Evolutionary conservation across 2,113 vertebrate genomes (phyloP).

Genomic region (Xenopus laevis): DNA sequence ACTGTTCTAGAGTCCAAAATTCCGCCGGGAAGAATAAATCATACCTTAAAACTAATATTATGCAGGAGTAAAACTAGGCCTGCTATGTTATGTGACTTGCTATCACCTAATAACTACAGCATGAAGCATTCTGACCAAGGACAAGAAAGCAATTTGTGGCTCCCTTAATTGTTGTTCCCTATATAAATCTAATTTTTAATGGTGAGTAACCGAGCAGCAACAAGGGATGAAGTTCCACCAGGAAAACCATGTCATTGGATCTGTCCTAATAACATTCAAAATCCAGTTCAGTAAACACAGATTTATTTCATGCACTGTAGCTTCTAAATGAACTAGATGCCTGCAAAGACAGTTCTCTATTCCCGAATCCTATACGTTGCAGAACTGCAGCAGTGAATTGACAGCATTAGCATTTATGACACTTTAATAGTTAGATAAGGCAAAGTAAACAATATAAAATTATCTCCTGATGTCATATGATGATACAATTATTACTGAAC

Average conservation of each 20-base stretch:
- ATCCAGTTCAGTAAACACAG: slow-evolving; percentile 54
- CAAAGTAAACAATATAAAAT: too few species aligned
- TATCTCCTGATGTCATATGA: too few species aligned
- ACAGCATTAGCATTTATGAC: too few species aligned
- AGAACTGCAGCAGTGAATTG: too few species aligned
- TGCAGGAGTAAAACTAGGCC: background rate
- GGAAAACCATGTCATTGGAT: slow-evolving; percentile 34
- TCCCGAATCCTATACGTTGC: background rate
- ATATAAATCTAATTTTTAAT: slow-evolving; percentile 38
- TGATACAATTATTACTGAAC: too few species aligned
- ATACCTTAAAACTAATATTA: background rate
- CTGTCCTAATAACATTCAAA: slow-evolving; percentile 7
- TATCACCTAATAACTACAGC: background rate
- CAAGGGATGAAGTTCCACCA: slow-evolving; percentile 21
- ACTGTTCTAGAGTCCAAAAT: background rate
- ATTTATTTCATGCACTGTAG: slow-evolving; percentile 44
- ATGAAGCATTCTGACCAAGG: background rate
- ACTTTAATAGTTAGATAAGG: too few species aligned
- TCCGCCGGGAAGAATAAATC: background rate
- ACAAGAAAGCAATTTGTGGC: slow-evolving; percentile 10
- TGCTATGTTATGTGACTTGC: background rate
- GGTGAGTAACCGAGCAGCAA: slow-evolving; percentile 24
- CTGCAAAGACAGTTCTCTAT: background rate
- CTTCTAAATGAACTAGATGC: slow-evolving; percentile 46
- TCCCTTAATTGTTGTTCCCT: slow-evolving; percentile 34